Evolutionary conservation across 1,140 invertebrate species (phyloP), one percentile per base, ranked within the genome.

Genomic region (Drosophila kepulauana): DNA sequence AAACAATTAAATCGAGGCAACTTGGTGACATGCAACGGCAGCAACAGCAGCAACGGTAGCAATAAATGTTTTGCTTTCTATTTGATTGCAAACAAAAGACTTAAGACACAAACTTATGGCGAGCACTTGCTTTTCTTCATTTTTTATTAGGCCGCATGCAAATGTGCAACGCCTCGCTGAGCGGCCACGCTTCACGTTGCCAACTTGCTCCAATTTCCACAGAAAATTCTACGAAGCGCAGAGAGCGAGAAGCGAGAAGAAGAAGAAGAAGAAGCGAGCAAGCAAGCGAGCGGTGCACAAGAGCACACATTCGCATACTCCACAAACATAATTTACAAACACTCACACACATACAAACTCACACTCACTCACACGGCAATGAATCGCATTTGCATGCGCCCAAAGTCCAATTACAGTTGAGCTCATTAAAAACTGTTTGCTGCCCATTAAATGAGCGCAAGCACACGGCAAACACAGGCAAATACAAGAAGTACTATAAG

Each of bases 281-380:
- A 25, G 3, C 20, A 3, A 25, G 20, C 20, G 64, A 79, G 28
- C 5, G 54, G 15, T 25, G 20, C 46, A 10, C 46, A 15, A 51
- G 20, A 28, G 16, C 25, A 56, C 20, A 57, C 66, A 79, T 88
- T 88, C 85, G 84, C 85, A 89, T 70, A 87, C 84, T 87, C 84
- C 69, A 88, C 67, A 87, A 87, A 89, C 85, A 87, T 70, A 89
- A 58, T 75, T 84, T 72, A 71, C 80, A 76, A 67, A 67, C 38
- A 46, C 54, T 54, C 46, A 68, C 41, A 63, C 20, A 56, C 52
- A 64, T 25, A 72, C 58, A 62, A 28, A 20, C 1, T 20, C 0
- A 38, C 11, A 30, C 20, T 25, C 20, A 33, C 33, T 33, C 5
- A 8, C 33, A 33, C 5, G 1, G 33, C 33, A 33, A 33, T 33